phyloP scores from a whole-genome alignment of 2,888 invertebrate genomes.

The Stenchaetothrips biformis region DNA sequence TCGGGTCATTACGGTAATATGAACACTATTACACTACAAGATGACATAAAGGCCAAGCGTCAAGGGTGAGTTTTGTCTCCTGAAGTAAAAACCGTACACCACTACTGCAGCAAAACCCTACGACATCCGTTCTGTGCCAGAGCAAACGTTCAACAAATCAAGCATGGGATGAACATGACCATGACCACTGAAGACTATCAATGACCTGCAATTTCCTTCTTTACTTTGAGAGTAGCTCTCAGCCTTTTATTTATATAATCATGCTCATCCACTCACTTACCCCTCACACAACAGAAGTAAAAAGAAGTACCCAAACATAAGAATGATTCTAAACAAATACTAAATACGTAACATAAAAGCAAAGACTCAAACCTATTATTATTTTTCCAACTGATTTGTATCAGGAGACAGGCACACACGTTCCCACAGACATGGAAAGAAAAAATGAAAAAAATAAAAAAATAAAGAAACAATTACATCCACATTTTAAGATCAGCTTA shows the following conservation, averaged over 20 bases:
- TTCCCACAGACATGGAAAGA: constrained; percentile 38
- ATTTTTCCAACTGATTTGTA: constrained; percentile 47
- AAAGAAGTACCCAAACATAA: constrained; percentile 46
- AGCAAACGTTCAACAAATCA: no score
- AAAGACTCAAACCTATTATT: constrained; percentile 50
- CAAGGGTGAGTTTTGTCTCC: no score
- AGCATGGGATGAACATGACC: no score
- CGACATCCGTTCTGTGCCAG: background rate
- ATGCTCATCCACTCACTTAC: background rate
- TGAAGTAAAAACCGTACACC: background rate
- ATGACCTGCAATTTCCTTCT: no score
- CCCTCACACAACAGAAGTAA: constrained; percentile 32
- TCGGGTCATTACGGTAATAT: no score
- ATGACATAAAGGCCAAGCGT: no score
- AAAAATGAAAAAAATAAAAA: constrained; percentile 31
- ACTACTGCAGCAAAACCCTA: background rate
- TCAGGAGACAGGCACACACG: constrained; percentile 30
- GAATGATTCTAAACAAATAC: constrained; percentile 38
- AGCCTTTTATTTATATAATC: background rate
- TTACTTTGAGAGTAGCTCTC: no score
- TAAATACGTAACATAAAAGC: constrained; percentile 30
- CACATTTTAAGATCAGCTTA: background rate
- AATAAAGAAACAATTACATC: constrained; percentile 28
- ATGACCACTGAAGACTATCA: no score
- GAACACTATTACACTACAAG: no score